Conservation (phyloP, 2,888 invertebrate species). For the Fragum fragum region DNA sequence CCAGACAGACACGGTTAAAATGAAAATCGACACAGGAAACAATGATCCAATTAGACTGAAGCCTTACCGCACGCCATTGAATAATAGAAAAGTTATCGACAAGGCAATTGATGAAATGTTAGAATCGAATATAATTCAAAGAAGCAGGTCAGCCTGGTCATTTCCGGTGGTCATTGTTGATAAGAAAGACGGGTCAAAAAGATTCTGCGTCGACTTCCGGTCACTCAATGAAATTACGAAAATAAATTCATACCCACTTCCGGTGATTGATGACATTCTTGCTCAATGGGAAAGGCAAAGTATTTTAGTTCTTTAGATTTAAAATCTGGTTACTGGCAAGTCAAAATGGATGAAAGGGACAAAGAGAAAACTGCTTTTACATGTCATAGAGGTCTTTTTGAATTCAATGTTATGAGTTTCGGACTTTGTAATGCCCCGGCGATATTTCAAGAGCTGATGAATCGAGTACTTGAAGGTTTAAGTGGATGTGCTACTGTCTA, state of each 20-base stretch:
- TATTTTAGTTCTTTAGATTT: slow-evolving; percentile 50
- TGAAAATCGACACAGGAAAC: no score
- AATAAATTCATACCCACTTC: slow-evolving; percentile 1
- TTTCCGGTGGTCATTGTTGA: slow-evolving; percentile 4
- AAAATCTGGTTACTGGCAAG: slow-evolving; percentile 50
- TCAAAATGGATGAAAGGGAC: slow-evolving; percentile 36
- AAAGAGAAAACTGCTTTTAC: slow-evolving; percentile 50
- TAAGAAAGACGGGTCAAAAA: slow-evolving; percentile 13
- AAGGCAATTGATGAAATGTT: slow-evolving; percentile 41
- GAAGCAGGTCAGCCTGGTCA: slow-evolving; percentile 6
- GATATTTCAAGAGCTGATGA: slow-evolving; percentile 47
- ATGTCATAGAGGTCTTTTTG: slow-evolving; percentile 42
- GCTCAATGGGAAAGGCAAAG: slow-evolving; percentile 22
- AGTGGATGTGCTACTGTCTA: slow-evolving; percentile 50
- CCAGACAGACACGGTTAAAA: no score
- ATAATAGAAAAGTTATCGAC: slow-evolving; percentile 31
- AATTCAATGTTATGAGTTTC: slow-evolving; percentile 49
- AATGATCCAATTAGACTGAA: slow-evolving; percentile 20
- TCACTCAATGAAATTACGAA: slow-evolving; percentile 36
- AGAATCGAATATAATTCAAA: slow-evolving; percentile 9
- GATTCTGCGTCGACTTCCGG: neutral
- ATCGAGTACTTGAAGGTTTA: slow-evolving; percentile 43
- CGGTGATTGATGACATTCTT: slow-evolving; percentile 50
- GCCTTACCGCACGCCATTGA: slow-evolving; percentile 23
- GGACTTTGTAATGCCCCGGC: slow-evolving; percentile 42